Evolutionary conservation across 2,797 vertebrate species (phyloP), one percentile per base, ranked within the genome.

Genomic region (Channa striata): DNA sequence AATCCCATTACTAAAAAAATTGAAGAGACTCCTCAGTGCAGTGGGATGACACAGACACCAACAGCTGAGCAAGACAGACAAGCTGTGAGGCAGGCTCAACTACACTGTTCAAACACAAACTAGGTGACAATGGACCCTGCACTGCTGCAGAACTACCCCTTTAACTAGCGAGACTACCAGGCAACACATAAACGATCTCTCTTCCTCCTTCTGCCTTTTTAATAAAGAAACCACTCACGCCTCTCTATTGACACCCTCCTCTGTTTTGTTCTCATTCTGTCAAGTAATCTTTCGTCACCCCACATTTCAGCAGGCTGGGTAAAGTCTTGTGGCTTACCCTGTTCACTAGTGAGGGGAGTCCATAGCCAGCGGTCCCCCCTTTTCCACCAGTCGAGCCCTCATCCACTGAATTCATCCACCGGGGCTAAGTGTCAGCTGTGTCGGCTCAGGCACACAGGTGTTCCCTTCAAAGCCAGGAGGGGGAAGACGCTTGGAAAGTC

Each of bases 381-480:
- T 72, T 63, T 67, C 73, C 78, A 58, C 70, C 77, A 51, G 78
- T 67, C 75, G 74, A 82, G 59, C 65, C 86, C 77, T 81, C 83
- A 80, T 87, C 67, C 81, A 71, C 84, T 67, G 92, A 85, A 90
- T 86, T 91, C 89, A 91, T 90, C 78, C 86, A 67, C 76, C 61
- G 42, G 79, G 81, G 73, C 77, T 50, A 69, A 14, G 6, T 74
- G 81, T 89, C 83, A 60, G 65, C 61, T 34, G 74, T 43, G 59
- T 74, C 25, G 2, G 44, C 47, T 66, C 44, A 17, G n/a, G n/a
- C 68, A 13, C 66, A 40, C 68, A 91, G 89, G 89, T 90, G 91
- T 74, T 89, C 75, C 77, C 74, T 68, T 80, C 57, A 75, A 54
- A 81, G 58, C 52, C 40, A 37, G 60, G 67, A 50, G 65, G 64